Conservation (phyloP, 1,140 invertebrate genomes). For the Pectinophora gossypiella region DNA sequence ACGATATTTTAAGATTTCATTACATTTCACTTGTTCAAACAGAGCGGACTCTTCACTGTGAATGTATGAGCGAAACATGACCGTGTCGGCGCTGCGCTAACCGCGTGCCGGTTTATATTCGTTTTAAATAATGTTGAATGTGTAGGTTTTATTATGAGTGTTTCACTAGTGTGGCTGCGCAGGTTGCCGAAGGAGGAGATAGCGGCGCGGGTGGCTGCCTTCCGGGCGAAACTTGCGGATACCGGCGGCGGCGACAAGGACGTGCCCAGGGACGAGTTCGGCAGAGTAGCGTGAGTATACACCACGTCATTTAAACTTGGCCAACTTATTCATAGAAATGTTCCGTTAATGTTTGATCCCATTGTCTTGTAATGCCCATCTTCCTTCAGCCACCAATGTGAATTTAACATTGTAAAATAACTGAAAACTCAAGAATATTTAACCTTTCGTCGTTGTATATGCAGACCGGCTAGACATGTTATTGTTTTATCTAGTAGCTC, state of each 20-base stretch:
- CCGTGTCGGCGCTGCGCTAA: neutral
- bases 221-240: conserved; percentile 86
- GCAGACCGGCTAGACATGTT: no score
- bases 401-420: no score
- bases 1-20: conserved; percentile 45
- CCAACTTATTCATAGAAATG: no score
- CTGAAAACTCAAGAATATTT: no score
- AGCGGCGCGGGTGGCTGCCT: conserved; percentile 86
- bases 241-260: conserved; percentile 73
- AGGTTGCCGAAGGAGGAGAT: conserved; percentile 89
- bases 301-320: no score
- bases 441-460: no score
- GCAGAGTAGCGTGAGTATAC: conserved; percentile 84
- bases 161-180: conserved; percentile 66
- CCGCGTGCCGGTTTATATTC: neutral
- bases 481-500: no score
- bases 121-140: conserved; percentile 2
- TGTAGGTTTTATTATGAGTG: conserved; percentile 41
- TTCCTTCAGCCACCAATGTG: no score
- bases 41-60: conserved; percentile 13
- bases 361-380: no score
- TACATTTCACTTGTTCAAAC: conserved; percentile 27
- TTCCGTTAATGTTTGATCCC: no score
- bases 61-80: neutral
- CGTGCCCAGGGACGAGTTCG: conserved; percentile 83